phyloP scores from a whole-genome alignment of 2,797 vertebrate genomes.

The Falco concolor region DNA sequence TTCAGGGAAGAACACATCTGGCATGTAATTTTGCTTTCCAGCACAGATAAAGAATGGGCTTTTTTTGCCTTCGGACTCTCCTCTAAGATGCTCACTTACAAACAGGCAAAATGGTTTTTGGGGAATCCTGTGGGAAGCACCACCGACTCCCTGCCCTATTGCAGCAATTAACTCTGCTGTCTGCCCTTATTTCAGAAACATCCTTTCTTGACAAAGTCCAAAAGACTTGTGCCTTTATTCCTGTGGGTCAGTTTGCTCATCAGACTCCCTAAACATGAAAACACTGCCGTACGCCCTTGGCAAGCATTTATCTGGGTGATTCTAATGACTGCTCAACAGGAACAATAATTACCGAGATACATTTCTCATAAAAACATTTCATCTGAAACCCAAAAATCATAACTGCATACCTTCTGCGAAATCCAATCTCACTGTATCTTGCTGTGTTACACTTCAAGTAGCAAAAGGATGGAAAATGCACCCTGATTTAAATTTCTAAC shows the following conservation, averaged over 20 bases:
- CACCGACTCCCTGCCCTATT: neutral
- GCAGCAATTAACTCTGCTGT: too few species aligned
- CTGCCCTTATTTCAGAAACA: fast-evolving
- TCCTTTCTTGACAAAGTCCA: fast-evolving
- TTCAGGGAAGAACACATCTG: neutral
- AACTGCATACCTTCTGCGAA: neutral
- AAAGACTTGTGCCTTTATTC: neutral
- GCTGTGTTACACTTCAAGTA: neutral
- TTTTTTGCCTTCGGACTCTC: neutral
- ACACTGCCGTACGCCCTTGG: fast-evolving
- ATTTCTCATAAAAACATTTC: neutral
- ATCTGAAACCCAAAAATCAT: neutral
- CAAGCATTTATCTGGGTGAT: fast-evolving
- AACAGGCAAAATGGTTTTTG: neutral
- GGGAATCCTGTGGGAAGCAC: neutral
- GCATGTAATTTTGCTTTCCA: neutral
- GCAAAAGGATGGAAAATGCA: neutral
- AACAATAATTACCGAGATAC: neutral
- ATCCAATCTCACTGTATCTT: neutral
- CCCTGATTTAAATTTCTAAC: neutral
- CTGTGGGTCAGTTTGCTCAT: neutral
- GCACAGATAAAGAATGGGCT: fast-evolving
- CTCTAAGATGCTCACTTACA: neutral
- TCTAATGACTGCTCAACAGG: neutral
- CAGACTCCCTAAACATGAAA: neutral